Conservation (phyloP, 2,113 vertebrate species). For the Rhinoderma darwinii region DNA sequence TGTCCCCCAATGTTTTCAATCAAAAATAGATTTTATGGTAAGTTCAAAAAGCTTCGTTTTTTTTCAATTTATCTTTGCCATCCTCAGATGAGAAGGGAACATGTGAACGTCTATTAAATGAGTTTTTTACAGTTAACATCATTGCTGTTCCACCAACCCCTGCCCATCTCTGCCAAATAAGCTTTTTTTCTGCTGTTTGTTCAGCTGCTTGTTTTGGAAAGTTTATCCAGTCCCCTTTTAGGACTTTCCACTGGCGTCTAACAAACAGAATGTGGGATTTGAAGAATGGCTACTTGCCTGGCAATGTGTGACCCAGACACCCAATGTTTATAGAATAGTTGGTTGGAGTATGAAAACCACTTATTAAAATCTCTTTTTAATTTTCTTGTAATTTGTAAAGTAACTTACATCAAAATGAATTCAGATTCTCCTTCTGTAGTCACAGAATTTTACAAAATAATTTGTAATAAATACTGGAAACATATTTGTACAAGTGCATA, state of each 20-base stretch:
- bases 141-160: slow-evolving; percentile 29
- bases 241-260: slow-evolving; percentile 57
- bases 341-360: slow-evolving; percentile 4
- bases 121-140: slow-evolving; percentile 30
- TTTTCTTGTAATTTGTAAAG: slow-evolving; percentile 29
- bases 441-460: neutral
- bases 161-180: slow-evolving; percentile 31
- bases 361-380: slow-evolving; percentile 27
- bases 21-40: no score
- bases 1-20: no score
- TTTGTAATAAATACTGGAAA: neutral
- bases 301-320: slow-evolving; percentile 55
- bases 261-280: slow-evolving; percentile 46
- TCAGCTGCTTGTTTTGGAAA: slow-evolving; percentile 51
- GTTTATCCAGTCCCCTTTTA: slow-evolving; percentile 7
- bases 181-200: slow-evolving; percentile 44
- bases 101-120: slow-evolving; percentile 12
- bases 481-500: neutral
- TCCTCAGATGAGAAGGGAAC: neutral
- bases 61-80: neutral
- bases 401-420: neutral
- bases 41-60: no score
- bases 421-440: slow-evolving; percentile 4
- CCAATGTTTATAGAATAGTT: slow-evolving; percentile 46
- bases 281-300: slow-evolving; percentile 54